Conservation (phyloP, 2,888 invertebrate genomes). For the Graphium colonna region DNA sequence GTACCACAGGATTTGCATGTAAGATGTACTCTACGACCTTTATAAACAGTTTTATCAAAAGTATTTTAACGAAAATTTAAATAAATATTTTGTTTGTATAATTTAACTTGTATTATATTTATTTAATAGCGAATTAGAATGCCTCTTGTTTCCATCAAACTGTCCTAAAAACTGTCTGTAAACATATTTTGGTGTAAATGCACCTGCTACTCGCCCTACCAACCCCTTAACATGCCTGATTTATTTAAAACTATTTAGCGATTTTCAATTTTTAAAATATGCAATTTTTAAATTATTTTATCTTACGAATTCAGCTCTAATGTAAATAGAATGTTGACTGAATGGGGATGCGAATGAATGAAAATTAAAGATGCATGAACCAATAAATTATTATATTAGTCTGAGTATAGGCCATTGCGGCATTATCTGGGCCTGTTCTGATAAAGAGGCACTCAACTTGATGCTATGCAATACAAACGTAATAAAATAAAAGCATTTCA, state of each 20-base stretch:
- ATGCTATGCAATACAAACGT: not conserved
- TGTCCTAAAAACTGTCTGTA: too few species aligned
- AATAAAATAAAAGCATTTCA: too few species aligned
- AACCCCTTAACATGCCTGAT: not conserved
- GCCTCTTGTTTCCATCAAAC: too few species aligned
- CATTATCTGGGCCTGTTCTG: conserved; percentile 11
- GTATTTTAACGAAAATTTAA: too few species aligned
- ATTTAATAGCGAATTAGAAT: too few species aligned
- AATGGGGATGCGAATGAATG: conserved; percentile 16
- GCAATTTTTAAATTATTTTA: too few species aligned
- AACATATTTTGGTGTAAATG: too few species aligned
- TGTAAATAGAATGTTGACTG: conserved; percentile 19
- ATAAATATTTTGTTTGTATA: too few species aligned
- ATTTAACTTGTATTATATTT: too few species aligned
- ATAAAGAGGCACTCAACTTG: conserved; percentile 3
- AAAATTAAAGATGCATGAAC: conserved; percentile 22
- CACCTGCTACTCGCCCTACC: not conserved
- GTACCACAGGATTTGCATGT: too few species aligned
- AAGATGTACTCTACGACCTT: too few species aligned
- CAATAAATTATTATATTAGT: conserved; percentile 20
- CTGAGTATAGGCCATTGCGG: conserved; percentile 17
- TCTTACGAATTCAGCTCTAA: conserved; percentile 18
- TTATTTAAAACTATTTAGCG: not conserved
- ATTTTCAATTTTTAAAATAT: conserved; percentile 16
- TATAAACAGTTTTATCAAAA: too few species aligned